A percentile compares a stretch with the other conserved stretches of the same genome.
These are phyloP conservation scores for Mus caroli DNA, from an alignment of 2,797 vertebrate genomes.

Conservation along the genomic window DNA sequence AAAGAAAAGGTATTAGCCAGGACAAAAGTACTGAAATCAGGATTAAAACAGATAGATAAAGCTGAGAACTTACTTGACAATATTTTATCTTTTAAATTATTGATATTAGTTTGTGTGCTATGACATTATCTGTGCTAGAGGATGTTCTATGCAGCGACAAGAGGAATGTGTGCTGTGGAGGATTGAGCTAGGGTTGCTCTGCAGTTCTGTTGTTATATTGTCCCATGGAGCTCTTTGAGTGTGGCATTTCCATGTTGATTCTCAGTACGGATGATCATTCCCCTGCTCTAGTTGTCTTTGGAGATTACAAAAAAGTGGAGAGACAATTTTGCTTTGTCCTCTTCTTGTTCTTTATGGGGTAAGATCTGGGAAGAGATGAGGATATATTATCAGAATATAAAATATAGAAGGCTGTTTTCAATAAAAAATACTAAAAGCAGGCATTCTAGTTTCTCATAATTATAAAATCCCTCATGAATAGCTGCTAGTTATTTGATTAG, in stretches of 20 bases:
- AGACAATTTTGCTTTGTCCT: not conserved
- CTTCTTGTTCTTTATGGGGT: not conserved
- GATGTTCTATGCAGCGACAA: not conserved
- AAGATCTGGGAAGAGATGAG: no score
- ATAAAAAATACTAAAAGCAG: not conserved
- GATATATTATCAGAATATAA: not conserved
- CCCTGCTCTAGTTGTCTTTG: not conserved
- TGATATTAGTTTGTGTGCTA: not conserved
- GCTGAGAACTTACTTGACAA: not conserved
- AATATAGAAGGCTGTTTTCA: not conserved
- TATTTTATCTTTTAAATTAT: not conserved
- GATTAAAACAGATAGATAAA: not conserved
- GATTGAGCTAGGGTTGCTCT: rapidly evolving
- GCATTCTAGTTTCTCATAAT: not conserved
- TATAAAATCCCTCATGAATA: not conserved
- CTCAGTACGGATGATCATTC: not conserved
- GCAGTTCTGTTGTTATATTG: not conserved
- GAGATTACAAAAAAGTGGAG: not conserved
- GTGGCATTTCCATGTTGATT: not conserved
- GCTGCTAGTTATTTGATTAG: not conserved
- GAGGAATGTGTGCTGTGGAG: not conserved
- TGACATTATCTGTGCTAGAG: not conserved
- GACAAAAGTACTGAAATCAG: not conserved
- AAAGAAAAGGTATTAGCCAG: not conserved
- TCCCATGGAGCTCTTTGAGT: not conserved